A percentile compares a stretch with the other conserved stretches of the same genome.
Conservation (phyloP, 2,797 vertebrate species). For the Poecilia gillii region DNA sequence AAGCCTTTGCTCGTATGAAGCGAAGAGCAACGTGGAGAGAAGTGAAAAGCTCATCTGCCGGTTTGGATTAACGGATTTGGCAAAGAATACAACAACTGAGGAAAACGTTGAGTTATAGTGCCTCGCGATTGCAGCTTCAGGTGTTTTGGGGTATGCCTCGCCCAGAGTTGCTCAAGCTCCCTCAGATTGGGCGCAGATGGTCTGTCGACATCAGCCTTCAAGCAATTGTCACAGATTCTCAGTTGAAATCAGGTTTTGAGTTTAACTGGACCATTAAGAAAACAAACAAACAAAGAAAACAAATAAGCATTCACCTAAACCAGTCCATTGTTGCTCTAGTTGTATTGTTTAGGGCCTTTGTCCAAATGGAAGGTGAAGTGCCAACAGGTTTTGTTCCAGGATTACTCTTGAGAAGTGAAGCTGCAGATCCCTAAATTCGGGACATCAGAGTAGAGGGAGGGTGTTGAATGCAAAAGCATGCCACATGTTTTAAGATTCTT, state of each 20-base stretch:
- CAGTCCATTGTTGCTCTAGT: not conserved
- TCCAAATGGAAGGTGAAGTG: not conserved
- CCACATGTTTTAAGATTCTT: not conserved
- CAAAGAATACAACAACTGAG: not conserved
- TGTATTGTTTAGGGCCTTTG: not conserved
- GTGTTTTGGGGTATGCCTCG: not conserved
- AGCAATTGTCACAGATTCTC: not conserved
- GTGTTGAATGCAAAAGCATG: not conserved
- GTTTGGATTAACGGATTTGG: not conserved
- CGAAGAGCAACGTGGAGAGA: too few relatives aligned
- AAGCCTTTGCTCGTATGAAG: constrained; percentile 17
- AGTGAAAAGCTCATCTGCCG: not conserved
- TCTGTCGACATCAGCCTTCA: not conserved
- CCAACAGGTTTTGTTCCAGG: not conserved
- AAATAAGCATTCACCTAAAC: not conserved
- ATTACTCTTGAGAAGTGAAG: not conserved
- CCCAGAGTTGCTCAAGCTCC: not conserved
- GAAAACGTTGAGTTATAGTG: not conserved
- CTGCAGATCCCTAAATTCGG: not conserved
- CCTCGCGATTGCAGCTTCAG: not conserved
- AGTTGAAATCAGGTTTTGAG: not conserved
- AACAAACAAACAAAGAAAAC: not conserved
- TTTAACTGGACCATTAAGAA: not conserved
- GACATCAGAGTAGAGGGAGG: not conserved
- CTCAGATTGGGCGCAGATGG: not conserved